Percentiles rank a stretch among this genome's conserved stretches.
These are phyloP conservation scores for Melieria crassipennis DNA, from an alignment of 2,888 invertebrate genomes.

Conservation along the genomic window DNA sequence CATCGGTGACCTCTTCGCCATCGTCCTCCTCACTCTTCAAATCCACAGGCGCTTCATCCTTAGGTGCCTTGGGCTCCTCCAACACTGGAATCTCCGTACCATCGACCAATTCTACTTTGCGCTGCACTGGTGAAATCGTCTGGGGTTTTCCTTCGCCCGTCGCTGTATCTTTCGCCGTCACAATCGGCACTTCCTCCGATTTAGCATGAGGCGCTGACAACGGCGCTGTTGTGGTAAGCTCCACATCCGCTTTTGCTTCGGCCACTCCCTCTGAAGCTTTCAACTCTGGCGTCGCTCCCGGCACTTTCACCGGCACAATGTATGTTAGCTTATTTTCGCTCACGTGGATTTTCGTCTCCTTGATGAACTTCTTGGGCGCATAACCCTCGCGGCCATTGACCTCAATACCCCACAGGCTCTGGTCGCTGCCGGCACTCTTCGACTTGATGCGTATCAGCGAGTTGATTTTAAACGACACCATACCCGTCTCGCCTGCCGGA, in stretches of 20 bases:
- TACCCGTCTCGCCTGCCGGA: constrained; percentile 67
- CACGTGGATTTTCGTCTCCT: constrained; percentile 70
- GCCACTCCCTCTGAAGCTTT: constrained; percentile 46
- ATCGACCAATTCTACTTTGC: constrained; percentile 69
- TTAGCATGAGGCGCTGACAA: constrained; percentile 4
- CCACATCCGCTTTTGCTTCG: constrained; percentile 31
- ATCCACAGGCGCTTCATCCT: not conserved
- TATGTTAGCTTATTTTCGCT: constrained; percentile 55
- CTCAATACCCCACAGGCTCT: constrained; percentile 73
- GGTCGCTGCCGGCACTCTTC: constrained; percentile 73
- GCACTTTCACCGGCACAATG: constrained; percentile 62
- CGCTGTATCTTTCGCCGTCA: constrained; percentile 53
- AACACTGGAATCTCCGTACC: constrained; percentile 71
- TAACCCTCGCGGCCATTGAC: constrained; percentile 77
- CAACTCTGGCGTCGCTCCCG: constrained; percentile 18
- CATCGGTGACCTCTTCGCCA: constrained; percentile 45
- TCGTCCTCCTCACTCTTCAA: constrained; percentile 52
- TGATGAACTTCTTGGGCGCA: constrained; percentile 70
- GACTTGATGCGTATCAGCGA: constrained; percentile 73
- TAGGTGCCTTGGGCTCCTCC: constrained; percentile 13
- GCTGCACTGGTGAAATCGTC: constrained; percentile 43
- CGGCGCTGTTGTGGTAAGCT: constrained; percentile 36
- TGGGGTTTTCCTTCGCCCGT: constrained; percentile 46
- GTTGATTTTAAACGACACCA: constrained; percentile 72
- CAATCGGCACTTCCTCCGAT: constrained; percentile 16